Evolutionary conservation across 2,888 invertebrate species (phyloP), one percentile per base, ranked within the genome.

Genomic region (Keiferia lycopersicella): DNA sequence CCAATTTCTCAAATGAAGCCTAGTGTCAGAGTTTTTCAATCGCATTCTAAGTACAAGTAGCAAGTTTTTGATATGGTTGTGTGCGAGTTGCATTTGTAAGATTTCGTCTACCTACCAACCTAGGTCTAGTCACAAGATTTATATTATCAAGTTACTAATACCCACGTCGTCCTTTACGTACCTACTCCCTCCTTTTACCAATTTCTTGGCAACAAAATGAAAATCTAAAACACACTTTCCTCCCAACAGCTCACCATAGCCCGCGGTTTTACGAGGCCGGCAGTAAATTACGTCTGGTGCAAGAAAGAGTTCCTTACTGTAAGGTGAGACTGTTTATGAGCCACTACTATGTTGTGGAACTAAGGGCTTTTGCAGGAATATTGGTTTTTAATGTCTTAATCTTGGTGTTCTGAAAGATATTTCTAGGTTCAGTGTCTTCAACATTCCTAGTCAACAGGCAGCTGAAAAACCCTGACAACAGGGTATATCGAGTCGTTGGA

Each of bases 301-400:
- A 76, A 74, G 75, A 76, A 83, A 82, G 82, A 82, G 80, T 84
- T 79, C 72, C 66, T 76, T 79, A 76, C 79, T 79, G 77, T 79
- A 78, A 80, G 81, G 82, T 84, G 80, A 72, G 76, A 67, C 69
- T 61, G 30, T 57, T 57, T 57, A 57, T 57, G 22, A 26, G 34
- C 56, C 56, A 57, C 56, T 20, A 57, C 56, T 34, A 22, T 34
- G 56, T 57, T 16, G n/a, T 45, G 16, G 30, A 18, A 2, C 30
- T 12, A 16, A 22, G 11, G 8, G 30, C 30, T 22, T 8, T 20
- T 30, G n/a, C 8, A 16, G n/a, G 22, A 22, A 26, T 20, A 57
- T 57, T 57, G 56, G 22, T 11, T 57, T 57, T 57, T 57, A 12
- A 57, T 57, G 56, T 34, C 51, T 51, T 51, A 10, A 51, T 16